Percentiles rank a stretch among this genome's conserved stretches.
Conservation (phyloP, 2,797 vertebrate species). For the Corythornis leucogaster region DNA sequence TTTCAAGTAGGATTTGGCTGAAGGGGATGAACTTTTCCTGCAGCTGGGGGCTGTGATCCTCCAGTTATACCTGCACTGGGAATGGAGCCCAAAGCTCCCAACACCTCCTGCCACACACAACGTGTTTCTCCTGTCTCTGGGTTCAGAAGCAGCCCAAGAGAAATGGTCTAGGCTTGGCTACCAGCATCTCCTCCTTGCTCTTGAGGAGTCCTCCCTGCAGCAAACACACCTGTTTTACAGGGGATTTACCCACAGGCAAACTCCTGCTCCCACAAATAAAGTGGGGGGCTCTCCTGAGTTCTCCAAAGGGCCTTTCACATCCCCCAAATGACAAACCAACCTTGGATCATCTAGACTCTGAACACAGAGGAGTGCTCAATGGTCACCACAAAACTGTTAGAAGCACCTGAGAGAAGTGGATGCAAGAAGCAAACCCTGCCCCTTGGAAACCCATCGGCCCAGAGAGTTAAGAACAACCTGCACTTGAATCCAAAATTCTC, state of each 20-base stretch:
- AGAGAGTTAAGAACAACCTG: fast-evolving
- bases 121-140: background rate
- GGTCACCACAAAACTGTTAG: background rate
- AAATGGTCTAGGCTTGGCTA: background rate
- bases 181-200: background rate
- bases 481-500: background rate
- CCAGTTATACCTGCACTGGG: background rate
- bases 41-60: background rate
- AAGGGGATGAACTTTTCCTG: background rate
- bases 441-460: background rate
- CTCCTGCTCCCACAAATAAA: background rate
- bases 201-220: background rate
- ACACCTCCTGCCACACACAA: background rate
- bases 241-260: background rate
- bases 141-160: background rate
- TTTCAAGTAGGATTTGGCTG: background rate
- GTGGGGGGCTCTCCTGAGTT: background rate
- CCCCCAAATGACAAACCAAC: background rate
- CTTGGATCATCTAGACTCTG: background rate
- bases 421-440: background rate
- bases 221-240: background rate
- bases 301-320: background rate
- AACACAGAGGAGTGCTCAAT: background rate
- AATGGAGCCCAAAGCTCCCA: background rate
- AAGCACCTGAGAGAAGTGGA: background rate